Percentiles rank a stretch among this genome's conserved stretches.
phyloP scores from a whole-genome alignment of 1,140 invertebrate genomes.

The Drosophila serrata region DNA sequence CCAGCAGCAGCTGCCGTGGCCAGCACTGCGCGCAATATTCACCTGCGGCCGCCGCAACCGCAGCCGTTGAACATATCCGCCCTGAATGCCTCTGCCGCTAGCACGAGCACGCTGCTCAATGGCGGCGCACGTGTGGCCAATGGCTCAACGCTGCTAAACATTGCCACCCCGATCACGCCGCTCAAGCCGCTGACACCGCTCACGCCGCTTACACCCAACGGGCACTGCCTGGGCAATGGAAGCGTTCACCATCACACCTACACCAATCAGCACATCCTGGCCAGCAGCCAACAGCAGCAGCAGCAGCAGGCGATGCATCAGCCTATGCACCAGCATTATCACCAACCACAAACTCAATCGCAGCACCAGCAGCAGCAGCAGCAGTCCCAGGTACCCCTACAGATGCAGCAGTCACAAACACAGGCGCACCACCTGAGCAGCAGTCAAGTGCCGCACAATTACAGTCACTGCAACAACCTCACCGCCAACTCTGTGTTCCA shows the following conservation, averaged over 20 bases:
- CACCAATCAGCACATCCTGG: conserved; percentile 77
- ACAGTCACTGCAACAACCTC: conserved; percentile 74
- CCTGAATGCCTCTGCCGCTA: conserved; percentile 83
- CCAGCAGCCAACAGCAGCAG: conserved; percentile 52
- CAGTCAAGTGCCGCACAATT: conserved; percentile 56
- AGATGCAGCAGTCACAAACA: conserved; percentile 17
- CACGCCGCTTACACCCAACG: conserved; percentile 70
- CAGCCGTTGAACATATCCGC: conserved; percentile 89
- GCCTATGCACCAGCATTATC: conserved; percentile 38
- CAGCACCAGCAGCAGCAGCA: conserved; percentile 20
- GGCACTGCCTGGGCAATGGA: conserved; percentile 55
- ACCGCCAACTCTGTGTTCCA: conserved; percentile 45
- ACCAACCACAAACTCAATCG: conserved; percentile 36
- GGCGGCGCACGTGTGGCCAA: conserved; percentile 57
- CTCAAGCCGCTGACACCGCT: conserved; percentile 61
- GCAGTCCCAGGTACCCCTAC: conserved; percentile 17
- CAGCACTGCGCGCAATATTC: conserved; percentile 74
- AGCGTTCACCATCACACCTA: conserved; percentile 76
- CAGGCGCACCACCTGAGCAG: conserved; percentile 14
- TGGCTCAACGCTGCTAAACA: conserved; percentile 66
- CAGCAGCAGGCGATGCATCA: conserved; percentile 46
- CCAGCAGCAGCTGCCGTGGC: conserved; percentile 70
- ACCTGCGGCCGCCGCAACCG: conserved; percentile 80
- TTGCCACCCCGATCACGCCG: conserved; percentile 54
- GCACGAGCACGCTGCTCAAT: conserved; percentile 63